Base-by-base conservation (phyloP, 2,797 vertebrate genomes). In the Microtus californicus region DNA sequence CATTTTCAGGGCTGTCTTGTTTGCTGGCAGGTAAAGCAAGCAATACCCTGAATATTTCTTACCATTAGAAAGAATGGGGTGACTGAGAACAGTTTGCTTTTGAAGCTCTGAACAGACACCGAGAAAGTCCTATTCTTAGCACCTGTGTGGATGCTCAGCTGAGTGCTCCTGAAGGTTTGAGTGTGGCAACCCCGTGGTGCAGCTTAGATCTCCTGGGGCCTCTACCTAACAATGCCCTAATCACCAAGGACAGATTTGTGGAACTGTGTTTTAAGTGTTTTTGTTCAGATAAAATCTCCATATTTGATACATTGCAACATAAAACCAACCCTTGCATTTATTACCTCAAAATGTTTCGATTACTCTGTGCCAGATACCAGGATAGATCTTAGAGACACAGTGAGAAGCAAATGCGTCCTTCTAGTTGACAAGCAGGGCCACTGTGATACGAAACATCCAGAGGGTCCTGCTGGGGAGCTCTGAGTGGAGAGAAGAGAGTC, bases 111-210 rank as follows among this genome's bases (percentile, higher is more conserved):
- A 51, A 27, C 15, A n/a, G 11, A 9, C 2, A 1, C 2, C 15
- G 21, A 7, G 27, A 8, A 34, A 29, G 23, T 0, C 4, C 34
- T 61, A 23, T 15, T 2, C 27, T 10, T 1, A 1, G 27, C 29
- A 34, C 2, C n/a, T 10, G 0, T 17, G 14, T 45, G 69, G 56
- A 14, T 10, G 6, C 21, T 1, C 4, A 27, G 45, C 2, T 19
- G 37, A 4, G 2, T 54, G 51, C 61, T 65, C 34, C 14, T 1
- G 8, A 48, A n/a, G 56, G 51, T 93, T 0, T 0, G 14, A 1
- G 51, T 1, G 19, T 43, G 13, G 25, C 15, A 13, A 0, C 17
- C 0, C 1, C 51, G 11, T 37, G 2, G 14, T 29, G 0, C 2
- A 51, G 37, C 2, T 6, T 27, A 37, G 48, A 19, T 37, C 15